Evolutionary conservation across 2,797 vertebrate genomes (phyloP).

Genomic region (Microctenopoma stevenorrisi): DNA sequence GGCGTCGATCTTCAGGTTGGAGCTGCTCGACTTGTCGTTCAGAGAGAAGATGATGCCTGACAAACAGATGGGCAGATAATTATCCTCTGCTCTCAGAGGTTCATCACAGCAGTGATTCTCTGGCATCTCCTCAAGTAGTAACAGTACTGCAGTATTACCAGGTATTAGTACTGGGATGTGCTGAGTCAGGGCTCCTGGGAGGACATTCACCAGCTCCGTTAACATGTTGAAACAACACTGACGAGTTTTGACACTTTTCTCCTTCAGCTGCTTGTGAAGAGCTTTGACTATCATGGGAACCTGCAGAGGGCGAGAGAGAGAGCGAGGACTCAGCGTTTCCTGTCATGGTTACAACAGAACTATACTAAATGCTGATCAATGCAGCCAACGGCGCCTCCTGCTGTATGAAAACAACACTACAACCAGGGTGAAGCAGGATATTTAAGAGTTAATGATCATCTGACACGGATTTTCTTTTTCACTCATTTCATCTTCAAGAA

Average conservation of each 20-base stretch:
- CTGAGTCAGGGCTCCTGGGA: constrained; percentile 95
- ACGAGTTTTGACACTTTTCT: constrained; percentile 98
- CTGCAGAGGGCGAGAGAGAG: constrained; percentile 73
- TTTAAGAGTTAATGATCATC: too few relatives aligned
- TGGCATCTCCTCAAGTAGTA: neutral
- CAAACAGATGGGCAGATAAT: neutral
- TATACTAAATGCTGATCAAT: neutral
- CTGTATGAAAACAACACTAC: constrained; percentile 15
- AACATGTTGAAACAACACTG: constrained; percentile 99
- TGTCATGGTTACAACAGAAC: constrained; percentile 12
- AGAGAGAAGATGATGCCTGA: constrained; percentile 98
- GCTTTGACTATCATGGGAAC: constrained; percentile 99
- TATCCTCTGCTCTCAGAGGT: too few relatives aligned
- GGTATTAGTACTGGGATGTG: constrained; percentile 96
- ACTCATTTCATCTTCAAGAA: too few relatives aligned
- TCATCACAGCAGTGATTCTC: too few relatives aligned
- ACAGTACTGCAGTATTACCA: constrained; percentile 55
- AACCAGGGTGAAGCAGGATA: neutral
- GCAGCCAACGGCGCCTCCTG: constrained; percentile 7
- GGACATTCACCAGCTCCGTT: constrained; percentile 96
- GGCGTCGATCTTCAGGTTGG: constrained; percentile 98
- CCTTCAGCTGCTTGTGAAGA: constrained; percentile 98
- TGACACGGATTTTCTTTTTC: too few relatives aligned
- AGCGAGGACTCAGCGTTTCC: constrained; percentile 33
- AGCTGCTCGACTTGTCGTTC: constrained; percentile 99